Percentiles rank a stretch among this genome's conserved stretches.
phyloP scores from a whole-genome alignment of 2,113 vertebrate species.

The Physeter macrocephalus region DNA sequence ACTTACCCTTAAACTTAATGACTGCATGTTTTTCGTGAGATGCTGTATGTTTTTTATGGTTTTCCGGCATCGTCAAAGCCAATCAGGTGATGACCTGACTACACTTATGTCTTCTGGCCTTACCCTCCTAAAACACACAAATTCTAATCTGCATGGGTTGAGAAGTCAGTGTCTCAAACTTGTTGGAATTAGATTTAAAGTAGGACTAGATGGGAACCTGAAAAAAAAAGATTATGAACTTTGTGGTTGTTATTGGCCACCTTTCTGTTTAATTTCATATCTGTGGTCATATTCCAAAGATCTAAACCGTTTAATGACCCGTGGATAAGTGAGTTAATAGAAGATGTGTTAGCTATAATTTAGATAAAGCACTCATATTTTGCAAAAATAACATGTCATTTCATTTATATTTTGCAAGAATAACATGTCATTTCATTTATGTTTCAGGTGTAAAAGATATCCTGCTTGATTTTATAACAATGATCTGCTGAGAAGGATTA shows the following conservation, averaged over 20 bases:
- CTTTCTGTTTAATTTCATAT: neutral
- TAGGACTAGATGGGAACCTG: neutral
- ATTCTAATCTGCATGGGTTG: neutral
- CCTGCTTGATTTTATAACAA: slow-evolving; percentile 19
- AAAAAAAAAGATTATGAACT: neutral
- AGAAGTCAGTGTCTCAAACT: neutral
- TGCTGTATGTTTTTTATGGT: neutral
- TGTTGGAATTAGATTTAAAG: neutral
- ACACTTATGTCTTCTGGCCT: neutral
- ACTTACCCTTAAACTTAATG: neutral
- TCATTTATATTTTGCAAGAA: slow-evolving; percentile 8
- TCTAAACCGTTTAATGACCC: neutral
- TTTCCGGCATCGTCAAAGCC: neutral
- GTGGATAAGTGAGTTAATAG: neutral
- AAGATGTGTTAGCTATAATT: neutral
- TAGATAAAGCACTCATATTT: neutral
- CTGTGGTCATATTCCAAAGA: neutral
- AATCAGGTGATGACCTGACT: neutral
- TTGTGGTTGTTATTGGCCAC: neutral
- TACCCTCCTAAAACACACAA: neutral
- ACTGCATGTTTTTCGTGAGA: neutral
- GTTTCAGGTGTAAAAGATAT: neutral
- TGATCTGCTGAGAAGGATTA: slow-evolving; percentile 2
- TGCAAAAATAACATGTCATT: neutral
- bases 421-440: neutral